These are phyloP conservation scores for Pan troglodytes DNA, from an alignment of 2,113 vertebrate species.

Conservation along the genomic window NHGRI_mPanTro3-v2.1_pri NC_072402.2:176265501-176266000, in stretches of 20 bases:
- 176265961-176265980: accelerated
- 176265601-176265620: slow-evolving; percentile 96
- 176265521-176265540: background rate
- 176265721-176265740: slow-evolving; percentile 99
- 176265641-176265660: slow-evolving; percentile 96
- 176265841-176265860: accelerated
- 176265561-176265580: background rate
- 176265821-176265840: background rate
- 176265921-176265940: background rate
- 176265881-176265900: accelerated
- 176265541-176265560: background rate
- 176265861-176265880: accelerated
- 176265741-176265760: slow-evolving; percentile 99
- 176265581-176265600: slow-evolving; percentile 52
- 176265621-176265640: slow-evolving; percentile 94
- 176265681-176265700: slow-evolving; percentile 91
- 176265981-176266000: accelerated
- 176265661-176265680: slow-evolving; percentile 94
- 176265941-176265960: background rate
- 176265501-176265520: accelerated
- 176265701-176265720: slow-evolving; percentile 94
- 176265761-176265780: slow-evolving; percentile 81
- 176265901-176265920: accelerated
- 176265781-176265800: accelerated
- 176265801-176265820: accelerated